Evolutionary conservation across 37 sponge, comb jelly and placozoan species (phyloP).

Genomic region (Ephydatia muelleri): DNA sequence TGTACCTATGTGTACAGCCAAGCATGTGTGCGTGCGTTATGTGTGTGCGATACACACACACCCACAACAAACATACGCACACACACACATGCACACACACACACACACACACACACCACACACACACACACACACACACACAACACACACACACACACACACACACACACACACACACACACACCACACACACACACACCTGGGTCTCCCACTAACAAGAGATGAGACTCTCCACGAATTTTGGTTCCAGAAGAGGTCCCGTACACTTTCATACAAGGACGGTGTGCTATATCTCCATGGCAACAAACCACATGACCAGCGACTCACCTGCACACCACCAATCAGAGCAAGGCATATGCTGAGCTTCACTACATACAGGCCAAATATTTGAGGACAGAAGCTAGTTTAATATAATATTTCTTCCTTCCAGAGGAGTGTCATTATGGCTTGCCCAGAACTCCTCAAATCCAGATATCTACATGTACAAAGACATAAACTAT

Average conservation of each 20-base stretch:
- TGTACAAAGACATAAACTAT: too few relatives aligned
- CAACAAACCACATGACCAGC: background rate
- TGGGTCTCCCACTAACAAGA: slow-evolving; percentile 92
- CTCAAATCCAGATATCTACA: slow-evolving; percentile 47
- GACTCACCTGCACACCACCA: slow-evolving; percentile 80
- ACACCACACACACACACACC: slow-evolving; percentile 60
- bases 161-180: background rate
- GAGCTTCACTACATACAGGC: slow-evolving; percentile 85
- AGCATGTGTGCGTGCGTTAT: too few relatives aligned
- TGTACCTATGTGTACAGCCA: too few relatives aligned
- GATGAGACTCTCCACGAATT: slow-evolving; percentile 89
- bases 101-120: too few relatives aligned
- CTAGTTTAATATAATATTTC: slow-evolving; percentile 81
- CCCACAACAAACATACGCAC: too few relatives aligned
- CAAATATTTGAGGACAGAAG: slow-evolving; percentile 93
- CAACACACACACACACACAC: too few relatives aligned
- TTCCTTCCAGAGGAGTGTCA: slow-evolving; percentile 58
- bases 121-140: too few relatives aligned
- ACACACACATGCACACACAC: too few relatives aligned
- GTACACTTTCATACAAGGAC: slow-evolving; percentile 26
- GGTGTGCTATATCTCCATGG: background rate
- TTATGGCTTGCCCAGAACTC: slow-evolving; percentile 25
- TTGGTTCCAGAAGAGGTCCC: slow-evolving; percentile 79
- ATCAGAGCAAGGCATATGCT: slow-evolving; percentile 75
- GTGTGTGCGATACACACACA: background rate